These are phyloP conservation scores for Serranus cabrilla DNA, from an alignment of 2,797 vertebrate species.

Conservation along the genomic window DNA sequence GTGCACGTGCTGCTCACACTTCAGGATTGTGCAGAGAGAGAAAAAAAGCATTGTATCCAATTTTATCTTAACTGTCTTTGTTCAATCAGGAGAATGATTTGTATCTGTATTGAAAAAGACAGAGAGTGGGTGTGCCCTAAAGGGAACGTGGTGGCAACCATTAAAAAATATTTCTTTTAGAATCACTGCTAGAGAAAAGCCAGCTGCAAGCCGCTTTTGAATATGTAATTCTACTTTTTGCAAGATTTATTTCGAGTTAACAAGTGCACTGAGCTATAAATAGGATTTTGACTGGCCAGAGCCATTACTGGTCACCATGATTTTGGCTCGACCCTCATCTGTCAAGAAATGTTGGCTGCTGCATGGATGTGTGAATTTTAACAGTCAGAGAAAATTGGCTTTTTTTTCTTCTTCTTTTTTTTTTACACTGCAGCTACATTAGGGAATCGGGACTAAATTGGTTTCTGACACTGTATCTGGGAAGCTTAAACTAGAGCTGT, in stretches of 20 bases:
- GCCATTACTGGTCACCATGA: background rate
- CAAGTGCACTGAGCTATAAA: conserved; percentile 37
- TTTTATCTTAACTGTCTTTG: conserved; percentile 37
- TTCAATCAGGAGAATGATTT: conserved; percentile 61
- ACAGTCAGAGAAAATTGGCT: conserved; percentile 17
- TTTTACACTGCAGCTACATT: background rate
- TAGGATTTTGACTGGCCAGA: conserved; percentile 11
- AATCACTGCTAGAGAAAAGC: conserved; percentile 2
- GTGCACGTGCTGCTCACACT: conserved; percentile 64
- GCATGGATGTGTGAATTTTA: conserved; percentile 36
- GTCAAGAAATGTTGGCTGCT: conserved; percentile 27
- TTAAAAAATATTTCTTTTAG: conserved; percentile 30
- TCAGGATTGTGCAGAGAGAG: conserved; percentile 7
- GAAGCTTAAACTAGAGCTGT: conserved; percentile 32
- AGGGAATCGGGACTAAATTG: conserved; percentile 39
- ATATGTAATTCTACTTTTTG: background rate
- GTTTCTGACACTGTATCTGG: conserved; percentile 27
- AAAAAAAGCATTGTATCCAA: conserved; percentile 16
- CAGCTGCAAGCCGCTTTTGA: conserved; percentile 15
- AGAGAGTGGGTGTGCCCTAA: conserved; percentile 75
- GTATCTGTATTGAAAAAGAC: conserved; percentile 54
- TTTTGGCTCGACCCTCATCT: conserved; percentile 26
- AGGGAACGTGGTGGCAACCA: conserved; percentile 55
- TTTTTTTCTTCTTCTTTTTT: no score
- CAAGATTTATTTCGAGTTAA: conserved; percentile 26